These are phyloP conservation scores for Harpagoxenus sublaevis DNA, from an alignment of 2,888 invertebrate genomes.

Conservation along the genomic window DNA sequence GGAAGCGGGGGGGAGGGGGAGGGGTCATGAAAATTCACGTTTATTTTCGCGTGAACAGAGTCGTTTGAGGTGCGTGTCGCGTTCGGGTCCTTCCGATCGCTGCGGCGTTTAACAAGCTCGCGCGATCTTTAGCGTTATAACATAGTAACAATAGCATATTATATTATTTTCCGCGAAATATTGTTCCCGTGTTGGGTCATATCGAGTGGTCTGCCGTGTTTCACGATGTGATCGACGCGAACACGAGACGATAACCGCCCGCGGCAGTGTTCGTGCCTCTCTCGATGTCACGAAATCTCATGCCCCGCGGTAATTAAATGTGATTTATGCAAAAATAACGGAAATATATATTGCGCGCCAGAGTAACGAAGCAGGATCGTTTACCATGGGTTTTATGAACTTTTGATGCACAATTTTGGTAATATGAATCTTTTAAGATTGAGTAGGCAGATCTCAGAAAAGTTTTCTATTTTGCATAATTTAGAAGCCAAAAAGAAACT, in stretches of 20 bases:
- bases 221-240: slow-evolving; percentile 42
- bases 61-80: slow-evolving; percentile 65
- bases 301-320: slow-evolving; percentile 54
- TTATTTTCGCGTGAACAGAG: slow-evolving; percentile 65
- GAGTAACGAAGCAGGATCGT: slow-evolving; percentile 24
- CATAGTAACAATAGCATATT: slow-evolving; percentile 27
- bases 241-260: slow-evolving; percentile 50
- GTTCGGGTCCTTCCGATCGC: slow-evolving; percentile 58
- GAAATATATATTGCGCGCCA: slow-evolving; percentile 35
- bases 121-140: slow-evolving; percentile 48
- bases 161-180: slow-evolving; percentile 53
- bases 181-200: slow-evolving; percentile 34
- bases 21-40: slow-evolving; percentile 66
- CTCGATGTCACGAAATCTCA: slow-evolving; percentile 60
- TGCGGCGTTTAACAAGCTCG: slow-evolving; percentile 44
- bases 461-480: neutral
- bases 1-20: neutral
- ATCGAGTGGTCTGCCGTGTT: slow-evolving; percentile 43
- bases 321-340: slow-evolving; percentile 58
- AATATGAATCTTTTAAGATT: neutral
- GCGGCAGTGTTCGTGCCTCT: slow-evolving; percentile 50
- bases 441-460: neutral
- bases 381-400: neutral
- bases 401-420: slow-evolving; percentile 5
- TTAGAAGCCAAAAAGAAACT: neutral